phyloP scores from a whole-genome alignment of 2,113 vertebrate genomes.

The Syrmaticus mikado region DNA sequence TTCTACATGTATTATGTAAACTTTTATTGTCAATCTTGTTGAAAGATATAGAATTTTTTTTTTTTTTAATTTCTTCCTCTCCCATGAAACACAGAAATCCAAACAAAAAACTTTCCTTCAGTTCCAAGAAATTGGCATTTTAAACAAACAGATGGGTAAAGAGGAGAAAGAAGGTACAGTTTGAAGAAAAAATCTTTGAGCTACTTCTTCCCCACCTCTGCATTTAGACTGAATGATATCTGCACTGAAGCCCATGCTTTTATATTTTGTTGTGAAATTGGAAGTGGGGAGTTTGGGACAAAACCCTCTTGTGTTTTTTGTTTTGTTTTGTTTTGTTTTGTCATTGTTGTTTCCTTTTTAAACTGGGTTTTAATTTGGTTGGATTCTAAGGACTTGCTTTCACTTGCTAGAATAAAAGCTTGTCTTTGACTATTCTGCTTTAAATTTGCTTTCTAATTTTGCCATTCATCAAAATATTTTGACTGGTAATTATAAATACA shows the following conservation, averaged over 20 bases:
- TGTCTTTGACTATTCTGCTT: not conserved
- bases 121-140: not conserved
- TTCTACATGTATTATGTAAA: not conserved
- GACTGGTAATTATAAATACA: not conserved
- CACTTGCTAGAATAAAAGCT: not conserved
- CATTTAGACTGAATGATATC: not conserved
- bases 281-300: not conserved
- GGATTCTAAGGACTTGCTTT: not conserved
- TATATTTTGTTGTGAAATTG: not conserved
- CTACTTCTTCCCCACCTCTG: not conserved
- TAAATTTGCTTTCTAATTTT: not conserved
- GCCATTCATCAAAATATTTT: slow-evolving; percentile 24
- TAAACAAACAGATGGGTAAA: not conserved
- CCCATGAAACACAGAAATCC: not conserved
- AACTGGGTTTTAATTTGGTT: not conserved
- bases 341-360: not conserved
- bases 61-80: not conserved
- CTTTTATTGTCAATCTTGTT: not conserved
- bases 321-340: no score
- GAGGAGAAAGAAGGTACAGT: not conserved
- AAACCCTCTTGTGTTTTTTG: not conserved
- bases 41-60: not conserved
- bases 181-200: not conserved
- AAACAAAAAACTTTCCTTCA: not conserved
- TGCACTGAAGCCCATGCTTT: not conserved